These are phyloP conservation scores for Dilophus febrilis DNA, from an alignment of 2,888 invertebrate genomes.

Conservation along the genomic window DNA sequence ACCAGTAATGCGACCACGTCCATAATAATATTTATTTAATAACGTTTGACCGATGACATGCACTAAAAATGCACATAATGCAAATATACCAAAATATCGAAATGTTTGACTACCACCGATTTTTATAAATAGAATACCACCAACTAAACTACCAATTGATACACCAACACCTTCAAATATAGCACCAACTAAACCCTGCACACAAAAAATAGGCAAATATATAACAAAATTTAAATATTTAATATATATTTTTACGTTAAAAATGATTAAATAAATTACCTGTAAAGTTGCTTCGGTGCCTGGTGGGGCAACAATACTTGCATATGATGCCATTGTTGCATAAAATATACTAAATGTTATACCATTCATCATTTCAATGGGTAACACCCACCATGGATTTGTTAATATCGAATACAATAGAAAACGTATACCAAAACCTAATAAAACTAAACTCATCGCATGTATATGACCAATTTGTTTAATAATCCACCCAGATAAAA, in stretches of 20 bases:
- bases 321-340: slow-evolving; percentile 77
- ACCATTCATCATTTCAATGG: slow-evolving; percentile 75
- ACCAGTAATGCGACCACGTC: too few species aligned
- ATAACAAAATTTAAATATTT: not conserved
- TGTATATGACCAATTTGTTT: slow-evolving; percentile 65
- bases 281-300: slow-evolving; percentile 79
- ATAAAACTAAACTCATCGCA: slow-evolving; percentile 66
- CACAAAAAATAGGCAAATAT: slow-evolving; percentile 10
- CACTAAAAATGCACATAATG: slow-evolving; percentile 40
- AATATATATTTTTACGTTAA: not conserved
- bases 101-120: slow-evolving; percentile 53
- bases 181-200: slow-evolving; percentile 66
- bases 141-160: slow-evolving; percentile 59
- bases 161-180: slow-evolving; percentile 77
- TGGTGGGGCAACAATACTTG: slow-evolving; percentile 62
- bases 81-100: slow-evolving; percentile 50
- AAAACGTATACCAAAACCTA: slow-evolving; percentile 65
- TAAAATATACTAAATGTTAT: slow-evolving; percentile 78
- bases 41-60: slow-evolving; percentile 38
- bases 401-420: slow-evolving; percentile 61
- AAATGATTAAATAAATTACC: slow-evolving; percentile 29
- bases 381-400: slow-evolving; percentile 70
- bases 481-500: slow-evolving; percentile 60
- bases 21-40: slow-evolving; percentile 8
- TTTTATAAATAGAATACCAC: slow-evolving; percentile 48